Base-by-base conservation (phyloP, 1,140 invertebrate species). In the Muscidifurax raptorellus region DNA sequence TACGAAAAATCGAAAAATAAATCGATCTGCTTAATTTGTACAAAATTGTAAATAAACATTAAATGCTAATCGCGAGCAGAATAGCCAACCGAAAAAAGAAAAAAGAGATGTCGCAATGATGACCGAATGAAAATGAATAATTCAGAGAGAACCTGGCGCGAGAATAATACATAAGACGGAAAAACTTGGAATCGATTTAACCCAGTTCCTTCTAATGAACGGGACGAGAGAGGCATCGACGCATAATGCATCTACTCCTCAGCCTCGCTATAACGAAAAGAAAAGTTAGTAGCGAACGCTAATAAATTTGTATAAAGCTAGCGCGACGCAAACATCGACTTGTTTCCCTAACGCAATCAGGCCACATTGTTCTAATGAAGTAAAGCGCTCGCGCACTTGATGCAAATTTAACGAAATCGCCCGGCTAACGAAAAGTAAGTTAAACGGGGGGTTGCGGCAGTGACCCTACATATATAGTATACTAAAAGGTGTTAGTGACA, bases 371-470 rank as follows among this genome's bases (percentile, higher is more conserved):
- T 76, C 40, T 52, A 47, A 74, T 40, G 71, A 18, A 32, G 32
- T 28, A 59, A 74, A 44, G 36, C 40, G 72, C 22, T 0, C 36
- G 44, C 13, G 74, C n/a, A 47, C 40, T 28, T 13, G 40, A 76
- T 52, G 74, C 74, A 76, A 76, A 76, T 76, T 47, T 25, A 47
- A 76, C 40, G 74, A 76, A 25, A 76, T 40, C 71, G 71, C 22
- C 22, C 30, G 30, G 32, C 71, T 27, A 69, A 59, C 52, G 52
- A 69, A 69, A 69, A 69, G 67, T 69, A 18, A 69, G 67, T 69
- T 59, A 59, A 59, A 59, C 52, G 27, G 27, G 12, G 12, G 3
- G 59, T 22, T n/a, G 66, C n/a, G 22, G 6, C 7, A 67, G n/a
- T 10, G 66, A n/a, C 4, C 66, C 66, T 28, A 12, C 12, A 13